Evolutionary conservation across 2,888 invertebrate species (phyloP).

Genomic region (Drosophila meridionalis): DNA sequence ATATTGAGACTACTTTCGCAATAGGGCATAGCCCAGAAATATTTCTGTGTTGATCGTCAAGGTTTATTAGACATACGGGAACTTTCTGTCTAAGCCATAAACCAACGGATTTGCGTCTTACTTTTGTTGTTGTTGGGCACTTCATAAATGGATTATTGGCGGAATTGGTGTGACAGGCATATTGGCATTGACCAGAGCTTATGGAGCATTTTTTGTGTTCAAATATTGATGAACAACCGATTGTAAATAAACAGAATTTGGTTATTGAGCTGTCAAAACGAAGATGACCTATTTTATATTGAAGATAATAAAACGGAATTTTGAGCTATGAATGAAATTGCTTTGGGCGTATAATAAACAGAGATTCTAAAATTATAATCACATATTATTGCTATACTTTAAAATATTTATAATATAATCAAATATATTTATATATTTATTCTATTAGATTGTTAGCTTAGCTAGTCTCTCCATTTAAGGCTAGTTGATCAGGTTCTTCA

Average conservation of each 20-base stretch:
- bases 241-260: slow-evolving; percentile 16
- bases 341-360: background rate
- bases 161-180: slow-evolving; percentile 39
- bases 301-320: slow-evolving; percentile 1
- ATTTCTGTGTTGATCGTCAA: slow-evolving; percentile 44
- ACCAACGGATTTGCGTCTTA: slow-evolving; percentile 50
- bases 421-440: background rate
- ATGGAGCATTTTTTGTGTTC: slow-evolving; percentile 4
- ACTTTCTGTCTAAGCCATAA: slow-evolving; percentile 46
- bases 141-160: slow-evolving; percentile 47
- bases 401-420: too few relatives aligned
- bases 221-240: slow-evolving; percentile 28
- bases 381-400: too few relatives aligned
- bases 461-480: too few relatives aligned
- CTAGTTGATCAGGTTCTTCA: background rate
- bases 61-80: slow-evolving; percentile 30
- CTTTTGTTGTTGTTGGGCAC: slow-evolving; percentile 38
- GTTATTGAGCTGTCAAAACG: background rate
- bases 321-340: background rate
- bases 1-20: slow-evolving; percentile 53
- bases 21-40: slow-evolving; percentile 28
- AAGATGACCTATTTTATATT: background rate
- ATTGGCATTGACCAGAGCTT: slow-evolving; percentile 46
- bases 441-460: background rate
- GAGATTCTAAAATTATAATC: background rate